These are phyloP conservation scores for Dicrostonyx torquatus DNA, from an alignment of 2,797 vertebrate species.

Conservation along the genomic window DNA sequence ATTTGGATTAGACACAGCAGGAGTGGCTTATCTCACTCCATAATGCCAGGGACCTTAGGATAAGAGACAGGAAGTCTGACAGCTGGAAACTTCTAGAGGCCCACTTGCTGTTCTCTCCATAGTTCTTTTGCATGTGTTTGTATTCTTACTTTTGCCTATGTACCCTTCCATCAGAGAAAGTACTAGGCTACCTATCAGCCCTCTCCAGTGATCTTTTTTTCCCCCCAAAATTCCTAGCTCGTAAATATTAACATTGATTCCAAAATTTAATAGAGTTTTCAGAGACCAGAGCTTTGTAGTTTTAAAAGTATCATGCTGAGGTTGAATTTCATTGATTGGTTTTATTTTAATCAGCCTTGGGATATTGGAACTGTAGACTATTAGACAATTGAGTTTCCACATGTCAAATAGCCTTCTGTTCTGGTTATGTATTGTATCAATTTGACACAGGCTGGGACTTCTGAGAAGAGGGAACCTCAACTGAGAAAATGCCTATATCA, in stretches of 20 bases:
- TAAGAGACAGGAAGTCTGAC: neutral
- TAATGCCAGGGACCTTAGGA: neutral
- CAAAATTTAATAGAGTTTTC: slow-evolving; percentile 14
- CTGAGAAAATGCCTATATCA: neutral
- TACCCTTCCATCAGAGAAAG: neutral
- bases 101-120: neutral
- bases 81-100: neutral
- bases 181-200: neutral
- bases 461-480: neutral
- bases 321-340: neutral
- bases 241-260: slow-evolving; percentile 34
- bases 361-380: neutral
- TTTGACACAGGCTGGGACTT: neutral
- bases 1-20: neutral
- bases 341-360: slow-evolving; percentile 11
- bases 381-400: neutral
- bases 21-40: neutral
- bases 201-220: neutral
- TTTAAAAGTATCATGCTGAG: slow-evolving; percentile 18
- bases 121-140: neutral
- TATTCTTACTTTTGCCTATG: neutral
- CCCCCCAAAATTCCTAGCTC: neutral
- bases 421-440: neutral
- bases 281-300: neutral
- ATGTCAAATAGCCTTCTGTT: neutral